phyloP scores from a whole-genome alignment of 2,113 vertebrate genomes.

The Thalassarche chlororhynchos region DNA sequence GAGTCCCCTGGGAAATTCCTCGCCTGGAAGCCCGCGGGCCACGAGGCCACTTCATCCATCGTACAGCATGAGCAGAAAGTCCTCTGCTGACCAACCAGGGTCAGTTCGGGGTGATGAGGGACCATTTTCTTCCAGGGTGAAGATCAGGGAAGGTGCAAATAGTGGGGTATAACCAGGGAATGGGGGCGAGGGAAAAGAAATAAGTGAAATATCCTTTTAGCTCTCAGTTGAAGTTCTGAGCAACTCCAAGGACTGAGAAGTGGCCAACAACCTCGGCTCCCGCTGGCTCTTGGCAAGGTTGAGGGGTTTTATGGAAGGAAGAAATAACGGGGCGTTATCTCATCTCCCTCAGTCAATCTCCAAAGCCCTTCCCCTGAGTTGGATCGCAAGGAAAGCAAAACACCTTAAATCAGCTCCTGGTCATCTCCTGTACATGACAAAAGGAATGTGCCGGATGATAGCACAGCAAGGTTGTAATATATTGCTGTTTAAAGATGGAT shows the following conservation, averaged over 20 bases:
- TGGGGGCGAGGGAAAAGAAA: background rate
- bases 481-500: background rate
- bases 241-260: background rate
- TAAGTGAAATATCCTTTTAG: background rate
- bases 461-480: background rate
- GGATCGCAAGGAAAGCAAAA: background rate
- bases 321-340: background rate
- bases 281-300: background rate
- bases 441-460: background rate
- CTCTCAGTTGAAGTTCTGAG: background rate
- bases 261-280: rapidly evolving
- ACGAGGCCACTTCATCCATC: background rate
- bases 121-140: background rate
- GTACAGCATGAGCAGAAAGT: background rate
- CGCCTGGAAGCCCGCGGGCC: background rate
- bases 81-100: rapidly evolving
- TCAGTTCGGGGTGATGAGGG: background rate
- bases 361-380: background rate
- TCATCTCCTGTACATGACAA: background rate
- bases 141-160: background rate
- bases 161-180: background rate
- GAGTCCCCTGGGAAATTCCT: background rate
- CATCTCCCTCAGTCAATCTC: background rate
- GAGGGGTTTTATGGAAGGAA: background rate
- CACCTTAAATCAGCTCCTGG: background rate